Conservation (phyloP, 2,888 invertebrate genomes). For the Drosophila kanekoi region DNA sequence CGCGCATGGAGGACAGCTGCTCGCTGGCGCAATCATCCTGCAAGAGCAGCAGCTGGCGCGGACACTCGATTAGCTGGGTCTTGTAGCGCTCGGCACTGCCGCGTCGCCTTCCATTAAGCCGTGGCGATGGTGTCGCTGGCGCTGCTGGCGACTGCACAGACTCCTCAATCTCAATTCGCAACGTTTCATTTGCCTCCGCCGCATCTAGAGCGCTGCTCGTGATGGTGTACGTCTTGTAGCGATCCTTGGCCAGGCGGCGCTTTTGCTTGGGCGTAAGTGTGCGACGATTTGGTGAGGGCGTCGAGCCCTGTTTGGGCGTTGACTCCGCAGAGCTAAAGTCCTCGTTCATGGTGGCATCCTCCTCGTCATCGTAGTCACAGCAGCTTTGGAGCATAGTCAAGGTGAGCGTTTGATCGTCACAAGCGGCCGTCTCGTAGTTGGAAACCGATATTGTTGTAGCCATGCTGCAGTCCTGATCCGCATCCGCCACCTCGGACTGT, state of each 20-base stretch:
- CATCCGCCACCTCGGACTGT: slow-evolving; percentile 91
- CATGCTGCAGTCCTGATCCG: slow-evolving; percentile 85
- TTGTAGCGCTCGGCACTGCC: slow-evolving; percentile 89
- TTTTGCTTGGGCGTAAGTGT: slow-evolving; percentile 91
- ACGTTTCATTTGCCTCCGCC: slow-evolving; percentile 75
- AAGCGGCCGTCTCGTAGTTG: slow-evolving; percentile 86
- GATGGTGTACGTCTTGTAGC: slow-evolving; percentile 93
- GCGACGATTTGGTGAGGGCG: slow-evolving; percentile 74
- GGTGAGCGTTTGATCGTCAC: slow-evolving; percentile 87
- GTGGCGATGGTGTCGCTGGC: slow-evolving; percentile 46
- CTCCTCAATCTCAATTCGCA: slow-evolving; percentile 83
- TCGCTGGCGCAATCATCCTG: slow-evolving; percentile 62
- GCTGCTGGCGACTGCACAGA: slow-evolving; percentile 84
- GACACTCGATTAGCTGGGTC: slow-evolving; percentile 88
- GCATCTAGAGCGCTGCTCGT: slow-evolving; percentile 80
- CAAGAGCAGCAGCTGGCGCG: slow-evolving; percentile 49
- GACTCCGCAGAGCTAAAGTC: slow-evolving; percentile 91
- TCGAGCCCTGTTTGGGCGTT: slow-evolving; percentile 88
- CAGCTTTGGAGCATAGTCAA: slow-evolving; percentile 86
- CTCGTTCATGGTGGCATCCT: slow-evolving; percentile 86
- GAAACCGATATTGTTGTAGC: slow-evolving; percentile 83
- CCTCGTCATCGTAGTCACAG: slow-evolving; percentile 85
- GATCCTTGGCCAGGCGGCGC: slow-evolving; percentile 90
- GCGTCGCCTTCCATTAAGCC: slow-evolving; percentile 61
- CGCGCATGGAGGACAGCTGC: slow-evolving; percentile 79